Evolutionary conservation across 1,140 invertebrate species (phyloP).

Genomic region (Drosophila ohnishii): DNA sequence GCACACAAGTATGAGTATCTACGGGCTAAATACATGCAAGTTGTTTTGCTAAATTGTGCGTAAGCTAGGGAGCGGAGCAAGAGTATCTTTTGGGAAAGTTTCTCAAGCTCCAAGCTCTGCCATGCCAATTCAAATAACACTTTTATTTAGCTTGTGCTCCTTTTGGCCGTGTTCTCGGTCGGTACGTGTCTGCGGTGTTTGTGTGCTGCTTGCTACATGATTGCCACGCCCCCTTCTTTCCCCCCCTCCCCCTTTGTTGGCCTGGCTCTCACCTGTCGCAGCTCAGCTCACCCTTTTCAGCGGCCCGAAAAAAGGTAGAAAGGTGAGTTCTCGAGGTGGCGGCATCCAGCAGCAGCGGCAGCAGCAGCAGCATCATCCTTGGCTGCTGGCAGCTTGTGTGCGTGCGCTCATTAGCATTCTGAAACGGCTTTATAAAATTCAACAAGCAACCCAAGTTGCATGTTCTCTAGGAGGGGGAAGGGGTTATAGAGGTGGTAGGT

Average conservation of each 20-base stretch:
- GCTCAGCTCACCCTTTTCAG: slow-evolving; percentile 16
- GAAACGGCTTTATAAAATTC: slow-evolving; percentile 81
- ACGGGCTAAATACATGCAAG: slow-evolving; percentile 75
- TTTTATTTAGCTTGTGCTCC: slow-evolving; percentile 70
- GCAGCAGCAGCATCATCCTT: slow-evolving; percentile 49
- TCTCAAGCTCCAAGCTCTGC: slow-evolving; percentile 78
- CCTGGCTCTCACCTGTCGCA: slow-evolving; percentile 66
- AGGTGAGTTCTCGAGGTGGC: slow-evolving; percentile 8
- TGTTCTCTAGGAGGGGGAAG: slow-evolving; percentile 17
- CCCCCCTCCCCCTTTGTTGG: slow-evolving; percentile 5
- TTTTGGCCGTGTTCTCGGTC: slow-evolving; percentile 27
- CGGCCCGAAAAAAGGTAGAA: slow-evolving; percentile 4
- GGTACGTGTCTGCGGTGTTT: slow-evolving; percentile 74
- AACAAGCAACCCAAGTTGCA: slow-evolving; percentile 69
- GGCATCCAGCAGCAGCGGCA: slow-evolving; percentile 10
- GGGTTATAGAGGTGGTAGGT: not conserved
- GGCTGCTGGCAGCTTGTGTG: slow-evolving; percentile 70
- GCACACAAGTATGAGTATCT: slow-evolving; percentile 39
- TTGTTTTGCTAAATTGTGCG: slow-evolving; percentile 81
- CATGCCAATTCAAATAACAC: slow-evolving; percentile 78
- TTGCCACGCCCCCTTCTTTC: slow-evolving; percentile 51
- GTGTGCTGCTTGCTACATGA: slow-evolving; percentile 68
- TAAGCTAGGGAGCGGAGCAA: slow-evolving; percentile 50
- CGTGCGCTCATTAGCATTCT: slow-evolving; percentile 80
- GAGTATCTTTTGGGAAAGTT: slow-evolving; percentile 58